These are phyloP conservation scores for Anadara kagoshimensis DNA, from an alignment of 1,140 invertebrate species.

Conservation along the genomic window DNA sequence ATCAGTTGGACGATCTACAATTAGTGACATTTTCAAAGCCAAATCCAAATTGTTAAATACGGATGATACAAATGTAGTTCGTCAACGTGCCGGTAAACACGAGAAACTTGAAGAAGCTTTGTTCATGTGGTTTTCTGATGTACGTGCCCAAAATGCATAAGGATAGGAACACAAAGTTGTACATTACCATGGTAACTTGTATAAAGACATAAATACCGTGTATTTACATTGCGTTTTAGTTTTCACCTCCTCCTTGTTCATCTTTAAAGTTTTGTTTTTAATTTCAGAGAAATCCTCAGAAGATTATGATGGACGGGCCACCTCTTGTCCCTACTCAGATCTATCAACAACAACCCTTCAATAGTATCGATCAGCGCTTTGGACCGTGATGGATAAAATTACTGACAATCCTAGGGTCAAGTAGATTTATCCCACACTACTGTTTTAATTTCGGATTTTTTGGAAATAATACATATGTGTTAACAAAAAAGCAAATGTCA, in stretches of 20 bases:
- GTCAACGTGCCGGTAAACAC: neutral
- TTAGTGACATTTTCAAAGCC: neutral
- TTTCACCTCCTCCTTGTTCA: neutral
- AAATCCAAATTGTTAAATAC: too few species aligned
- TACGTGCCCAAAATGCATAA: neutral
- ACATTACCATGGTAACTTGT: too few species aligned
- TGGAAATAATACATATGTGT: neutral
- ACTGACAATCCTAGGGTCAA: neutral
- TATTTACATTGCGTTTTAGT: too few species aligned
- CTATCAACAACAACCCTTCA: conserved; percentile 54
- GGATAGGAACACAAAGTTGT: too few species aligned
- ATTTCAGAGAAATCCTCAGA: conserved; percentile 37
- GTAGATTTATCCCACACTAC: neutral
- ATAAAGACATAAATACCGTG: too few species aligned
- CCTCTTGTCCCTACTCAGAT: conserved; percentile 46
- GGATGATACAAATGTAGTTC: neutral
- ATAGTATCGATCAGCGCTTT: conserved; percentile 46
- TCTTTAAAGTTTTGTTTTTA: conserved; percentile 5
- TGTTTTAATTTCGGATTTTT: neutral
- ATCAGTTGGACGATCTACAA: neutral
- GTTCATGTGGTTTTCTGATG: conserved; percentile 1
- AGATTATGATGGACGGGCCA: conserved; percentile 46
- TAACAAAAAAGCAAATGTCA: neutral
- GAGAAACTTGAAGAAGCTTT: neutral
- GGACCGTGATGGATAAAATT: conserved; percentile 37